These are phyloP conservation scores for Vireo altiloquus DNA, from an alignment of 2,113 vertebrate species.

Conservation along the genomic window DNA sequence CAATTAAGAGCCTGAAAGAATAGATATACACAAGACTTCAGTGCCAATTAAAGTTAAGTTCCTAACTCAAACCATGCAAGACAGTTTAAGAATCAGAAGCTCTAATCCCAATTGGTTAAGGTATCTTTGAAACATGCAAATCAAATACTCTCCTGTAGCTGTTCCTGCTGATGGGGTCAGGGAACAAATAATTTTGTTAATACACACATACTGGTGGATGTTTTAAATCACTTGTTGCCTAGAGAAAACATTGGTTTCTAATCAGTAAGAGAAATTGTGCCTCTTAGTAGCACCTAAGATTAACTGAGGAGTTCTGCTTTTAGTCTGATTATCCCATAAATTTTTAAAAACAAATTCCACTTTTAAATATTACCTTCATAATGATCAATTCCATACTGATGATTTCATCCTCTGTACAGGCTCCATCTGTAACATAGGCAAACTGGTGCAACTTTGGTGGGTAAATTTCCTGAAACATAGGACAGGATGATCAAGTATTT, in stretches of 20 bases:
- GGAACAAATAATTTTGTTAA: not conserved
- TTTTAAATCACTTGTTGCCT: not conserved
- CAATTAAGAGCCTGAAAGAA: slow-evolving; percentile 88
- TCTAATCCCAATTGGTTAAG: not conserved
- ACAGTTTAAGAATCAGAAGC: not conserved
- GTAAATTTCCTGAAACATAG: slow-evolving; percentile 87
- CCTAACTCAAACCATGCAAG: not conserved
- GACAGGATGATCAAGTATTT: not conserved
- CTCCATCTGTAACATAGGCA: slow-evolving; percentile 95
- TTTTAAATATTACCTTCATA: slow-evolving; percentile 84
- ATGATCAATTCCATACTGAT: slow-evolving; percentile 93
- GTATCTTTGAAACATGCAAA: not conserved
- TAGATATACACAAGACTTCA: not conserved
- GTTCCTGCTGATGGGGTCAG: not conserved
- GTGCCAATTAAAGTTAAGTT: not conserved
- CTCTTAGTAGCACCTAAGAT: not conserved
- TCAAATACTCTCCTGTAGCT: not conserved
- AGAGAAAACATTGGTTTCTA: not conserved
- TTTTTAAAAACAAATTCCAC: not conserved
- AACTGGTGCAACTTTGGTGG: slow-evolving; percentile 96
- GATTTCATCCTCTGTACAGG: slow-evolving; percentile 93
- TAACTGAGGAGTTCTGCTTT: not conserved
- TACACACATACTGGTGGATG: not conserved
- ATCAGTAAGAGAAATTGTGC: not conserved
- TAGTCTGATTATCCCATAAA: not conserved